Percentiles rank a stretch among this genome's conserved stretches.
phyloP scores from a whole-genome alignment of 2,113 vertebrate genomes.

The Acrocephalus arundinaceus region DNA sequence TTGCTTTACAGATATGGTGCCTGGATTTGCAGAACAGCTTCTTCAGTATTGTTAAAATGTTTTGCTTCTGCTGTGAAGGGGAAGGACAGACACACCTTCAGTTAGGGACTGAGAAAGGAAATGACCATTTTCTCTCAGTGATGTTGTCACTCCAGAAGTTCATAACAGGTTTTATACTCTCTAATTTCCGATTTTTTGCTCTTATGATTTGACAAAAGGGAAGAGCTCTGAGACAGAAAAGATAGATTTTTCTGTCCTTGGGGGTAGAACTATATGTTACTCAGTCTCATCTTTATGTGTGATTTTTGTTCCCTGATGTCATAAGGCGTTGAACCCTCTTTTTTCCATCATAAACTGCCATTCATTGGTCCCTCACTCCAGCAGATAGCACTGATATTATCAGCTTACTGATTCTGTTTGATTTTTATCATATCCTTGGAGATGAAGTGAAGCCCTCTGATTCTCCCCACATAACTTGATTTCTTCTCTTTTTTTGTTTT shows the following conservation, averaged over 20 bases:
- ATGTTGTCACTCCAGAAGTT: not conserved
- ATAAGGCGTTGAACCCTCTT: not conserved
- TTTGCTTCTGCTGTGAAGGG: not conserved
- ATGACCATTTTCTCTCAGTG: not conserved
- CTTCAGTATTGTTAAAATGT: not conserved
- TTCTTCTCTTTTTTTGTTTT: not conserved
- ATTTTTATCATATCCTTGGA: not conserved
- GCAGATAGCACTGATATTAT: not conserved
- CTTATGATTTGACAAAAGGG: not conserved
- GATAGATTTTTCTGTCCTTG: not conserved
- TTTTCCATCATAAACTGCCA: not conserved
- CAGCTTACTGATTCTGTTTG: not conserved
- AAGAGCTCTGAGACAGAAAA: not conserved
- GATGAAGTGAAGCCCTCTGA: not conserved
- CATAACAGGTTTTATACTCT: not conserved
- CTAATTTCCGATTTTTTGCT: not conserved
- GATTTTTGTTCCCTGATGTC: not conserved
- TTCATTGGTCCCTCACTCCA: not conserved
- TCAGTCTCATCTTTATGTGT: not conserved
- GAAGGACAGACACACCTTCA: not conserved
- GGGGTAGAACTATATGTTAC: not conserved
- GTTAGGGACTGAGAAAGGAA: not conserved
- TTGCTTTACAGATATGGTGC: not conserved
- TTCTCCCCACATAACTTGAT: not conserved
- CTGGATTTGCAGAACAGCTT: not conserved